Percentiles rank a stretch among this genome's conserved stretches.
phyloP scores from a whole-genome alignment of 2,113 vertebrate genomes.

The Dolichallabes microphthalmus region DNA sequence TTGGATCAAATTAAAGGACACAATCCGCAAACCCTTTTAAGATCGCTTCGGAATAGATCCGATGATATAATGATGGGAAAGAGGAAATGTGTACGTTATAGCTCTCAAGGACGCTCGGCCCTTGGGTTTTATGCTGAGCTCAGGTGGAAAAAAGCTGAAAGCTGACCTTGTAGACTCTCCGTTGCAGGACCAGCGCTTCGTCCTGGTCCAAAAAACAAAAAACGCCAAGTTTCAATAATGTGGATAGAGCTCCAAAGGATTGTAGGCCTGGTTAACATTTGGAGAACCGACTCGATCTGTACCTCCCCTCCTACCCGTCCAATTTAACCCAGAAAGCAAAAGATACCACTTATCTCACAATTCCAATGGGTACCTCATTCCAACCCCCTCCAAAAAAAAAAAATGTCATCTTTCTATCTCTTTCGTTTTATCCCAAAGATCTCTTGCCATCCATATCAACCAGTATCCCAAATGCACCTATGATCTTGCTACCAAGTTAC shows the following conservation, averaged over 20 bases:
- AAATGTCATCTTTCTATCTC: background rate
- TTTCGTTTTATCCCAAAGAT: background rate
- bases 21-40: background rate
- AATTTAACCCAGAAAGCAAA: background rate
- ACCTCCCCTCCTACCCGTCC: background rate
- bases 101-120: conserved; percentile 25
- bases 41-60: background rate
- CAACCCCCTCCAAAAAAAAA: background rate
- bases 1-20: conserved; percentile 17
- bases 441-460: background rate
- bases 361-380: background rate
- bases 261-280: too few relatives aligned
- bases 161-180: conserved; percentile 21
- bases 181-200: background rate
- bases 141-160: conserved; percentile 21
- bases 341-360: background rate
- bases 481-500: background rate
- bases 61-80: conserved; percentile 1
- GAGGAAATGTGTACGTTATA: conserved; percentile 16
- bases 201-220: background rate
- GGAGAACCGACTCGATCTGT: too few relatives aligned
- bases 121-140: conserved; percentile 26
- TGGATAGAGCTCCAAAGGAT: too few relatives aligned
- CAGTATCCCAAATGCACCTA: background rate
- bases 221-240: too few relatives aligned